Percentiles rank a stretch among this genome's conserved stretches.
These are phyloP conservation scores for Sebastes iracundus DNA, from an alignment of 2,797 vertebrate genomes.

Conservation along the genomic window DNA sequence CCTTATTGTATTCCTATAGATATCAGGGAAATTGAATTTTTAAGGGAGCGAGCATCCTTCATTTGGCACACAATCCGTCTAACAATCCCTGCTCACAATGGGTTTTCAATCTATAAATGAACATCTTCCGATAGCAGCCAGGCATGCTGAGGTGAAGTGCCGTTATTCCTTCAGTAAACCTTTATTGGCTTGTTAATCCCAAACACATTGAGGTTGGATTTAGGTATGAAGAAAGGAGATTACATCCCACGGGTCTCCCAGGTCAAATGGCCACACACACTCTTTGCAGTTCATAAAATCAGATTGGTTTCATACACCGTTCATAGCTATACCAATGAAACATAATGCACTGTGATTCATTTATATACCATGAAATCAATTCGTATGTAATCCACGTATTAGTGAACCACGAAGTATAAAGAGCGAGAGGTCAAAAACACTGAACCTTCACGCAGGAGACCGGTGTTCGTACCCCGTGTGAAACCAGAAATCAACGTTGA, in stretches of 20 bases:
- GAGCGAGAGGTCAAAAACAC: too few species aligned
- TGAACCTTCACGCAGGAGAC: too few species aligned
- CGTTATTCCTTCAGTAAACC: conserved; percentile 38
- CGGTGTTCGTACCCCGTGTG: too few species aligned
- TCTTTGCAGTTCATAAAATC: background rate
- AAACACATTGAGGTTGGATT: conserved; percentile 3
- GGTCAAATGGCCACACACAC: conserved; percentile 11
- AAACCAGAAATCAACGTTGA: too few species aligned
- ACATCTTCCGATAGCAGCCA: conserved; percentile 31
- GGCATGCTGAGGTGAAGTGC: conserved; percentile 10
- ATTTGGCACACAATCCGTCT: conserved; percentile 27
- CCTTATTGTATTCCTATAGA: conserved; percentile 53
- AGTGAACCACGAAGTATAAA: too few species aligned
- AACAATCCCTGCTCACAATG: conserved; percentile 32
- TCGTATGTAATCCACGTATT: too few species aligned
- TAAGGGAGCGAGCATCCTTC: conserved; percentile 40
- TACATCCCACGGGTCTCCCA: conserved; percentile 28
- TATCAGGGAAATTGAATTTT: conserved; percentile 48
- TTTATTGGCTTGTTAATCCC: conserved; percentile 58
- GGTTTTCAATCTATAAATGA: conserved; percentile 57
- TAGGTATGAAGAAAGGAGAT: conserved; percentile 25
- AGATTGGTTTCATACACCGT: too few species aligned
- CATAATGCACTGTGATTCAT: too few species aligned
- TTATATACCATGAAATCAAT: too few species aligned
- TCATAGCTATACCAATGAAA: too few species aligned